These are phyloP conservation scores for Abrostola triplasia DNA, from an alignment of 2,888 invertebrate genomes.

Conservation along the genomic window DNA sequence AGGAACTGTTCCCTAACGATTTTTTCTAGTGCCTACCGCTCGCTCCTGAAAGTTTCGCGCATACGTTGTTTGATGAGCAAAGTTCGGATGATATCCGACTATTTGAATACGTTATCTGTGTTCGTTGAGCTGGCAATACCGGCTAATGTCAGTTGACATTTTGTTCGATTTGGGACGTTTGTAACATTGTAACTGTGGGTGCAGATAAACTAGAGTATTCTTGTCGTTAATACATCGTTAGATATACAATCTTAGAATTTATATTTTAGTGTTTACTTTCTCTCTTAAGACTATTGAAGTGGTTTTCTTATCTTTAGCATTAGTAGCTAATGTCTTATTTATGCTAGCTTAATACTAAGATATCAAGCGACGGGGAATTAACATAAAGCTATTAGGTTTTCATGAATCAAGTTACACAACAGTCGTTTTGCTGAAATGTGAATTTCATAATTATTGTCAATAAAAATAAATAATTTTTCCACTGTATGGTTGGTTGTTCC, in stretches of 20 bases:
- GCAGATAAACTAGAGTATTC: constrained; percentile 25
- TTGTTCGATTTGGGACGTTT: constrained; percentile 18
- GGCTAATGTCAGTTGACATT: constrained; percentile 37
- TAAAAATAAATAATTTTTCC: too few species aligned
- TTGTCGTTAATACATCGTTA: constrained; percentile 23
- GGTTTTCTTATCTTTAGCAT: too few species aligned
- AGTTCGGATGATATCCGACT: constrained; percentile 26
- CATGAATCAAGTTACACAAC: neutral
- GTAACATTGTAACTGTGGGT: constrained; percentile 29
- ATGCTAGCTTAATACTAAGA: too few species aligned
- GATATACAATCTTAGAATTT: constrained; percentile 25
- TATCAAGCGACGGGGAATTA: neutral
- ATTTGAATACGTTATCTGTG: constrained; percentile 30
- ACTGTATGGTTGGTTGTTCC: too few species aligned
- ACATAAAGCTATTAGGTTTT: neutral
- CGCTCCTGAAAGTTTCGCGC: constrained; percentile 36
- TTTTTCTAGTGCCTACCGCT: constrained; percentile 42
- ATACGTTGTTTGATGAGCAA: constrained; percentile 38
- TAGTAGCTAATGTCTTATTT: too few species aligned
- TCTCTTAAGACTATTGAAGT: too few species aligned
- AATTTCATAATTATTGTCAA: too few species aligned
- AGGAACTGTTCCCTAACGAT: constrained; percentile 60
- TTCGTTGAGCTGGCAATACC: constrained; percentile 42
- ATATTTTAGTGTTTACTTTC: constrained; percentile 32
- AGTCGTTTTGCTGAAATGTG: neutral